Base-by-base conservation (phyloP, 1,140 invertebrate genomes). In the Cephus cinctus region DNA sequence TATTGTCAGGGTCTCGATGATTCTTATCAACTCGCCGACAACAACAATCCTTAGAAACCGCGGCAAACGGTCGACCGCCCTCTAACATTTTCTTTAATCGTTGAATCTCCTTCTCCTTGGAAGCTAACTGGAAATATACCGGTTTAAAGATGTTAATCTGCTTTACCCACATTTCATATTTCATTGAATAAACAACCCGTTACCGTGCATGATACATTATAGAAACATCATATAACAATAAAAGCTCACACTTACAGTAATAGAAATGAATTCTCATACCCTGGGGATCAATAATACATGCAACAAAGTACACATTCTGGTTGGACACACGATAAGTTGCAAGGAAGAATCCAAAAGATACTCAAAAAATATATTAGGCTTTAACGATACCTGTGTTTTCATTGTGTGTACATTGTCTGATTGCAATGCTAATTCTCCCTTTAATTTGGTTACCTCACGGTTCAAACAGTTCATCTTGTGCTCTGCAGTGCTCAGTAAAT, bases 71-170 rank as follows among this genome's bases (percentile, higher is more conserved):
- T 60, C 81, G 76, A 18, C 83, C 83, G 44, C 81, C 81, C 73
- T 87, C 83, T 43, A 86, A 61, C 56, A 86, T 67, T 46, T 79
- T 78, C 63, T 78, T 81, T 21, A 87, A 61, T 36, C 84, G 74
- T 20, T 76, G 54, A 54, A 86, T 84, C 78, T 87, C 84, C 62
- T 80, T 81, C 51, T 87, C 83, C 46, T 74, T 76, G 0, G 50
- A 31, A 4, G 61, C 40, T 31, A 77, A 40, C 71, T 77, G 36
- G 3, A 59, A 61, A 36, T 15, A 36, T 6, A n/a, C n/a, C n/a
- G n/a, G n/a, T n/a, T n/a, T n/a, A n/a, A n/a, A n/a, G n/a, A n/a
- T n/a, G n/a, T n/a, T n/a, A n/a, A n/a, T n/a, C n/a, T n/a, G n/a
- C n/a, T n/a, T n/a, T n/a, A n/a, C n/a, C 0, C 9, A 11, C 14